A percentile compares a stretch with the other conserved stretches of the same genome.
phyloP scores from a whole-genome alignment of 2,113 vertebrate species.

The Craseonycteris thonglongyai region DNA sequence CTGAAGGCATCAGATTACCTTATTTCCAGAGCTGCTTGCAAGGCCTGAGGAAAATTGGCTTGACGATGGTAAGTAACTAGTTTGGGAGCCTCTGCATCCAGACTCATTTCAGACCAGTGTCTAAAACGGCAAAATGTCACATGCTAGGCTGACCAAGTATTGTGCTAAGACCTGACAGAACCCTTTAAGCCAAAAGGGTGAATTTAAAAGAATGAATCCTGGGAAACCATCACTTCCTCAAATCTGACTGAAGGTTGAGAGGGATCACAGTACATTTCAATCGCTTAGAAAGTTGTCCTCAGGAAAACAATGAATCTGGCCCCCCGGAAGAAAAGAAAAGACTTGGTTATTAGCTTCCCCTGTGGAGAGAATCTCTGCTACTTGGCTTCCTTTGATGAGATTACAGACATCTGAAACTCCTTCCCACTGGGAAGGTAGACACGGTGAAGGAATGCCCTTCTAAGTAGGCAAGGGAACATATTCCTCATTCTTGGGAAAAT shows the following conservation, averaged over 20 bases:
- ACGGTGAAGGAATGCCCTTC: slow-evolving; percentile 49
- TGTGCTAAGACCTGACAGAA: slow-evolving; percentile 24
- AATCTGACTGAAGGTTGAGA: slow-evolving; percentile 45
- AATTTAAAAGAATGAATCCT: slow-evolving; percentile 34
- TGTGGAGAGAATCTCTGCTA: slow-evolving; percentile 41
- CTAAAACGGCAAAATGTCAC: slow-evolving; percentile 41
- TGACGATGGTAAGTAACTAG: background rate
- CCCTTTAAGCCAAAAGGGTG: slow-evolving; percentile 38
- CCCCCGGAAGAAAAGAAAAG: slow-evolving; percentile 46
- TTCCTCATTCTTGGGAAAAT: slow-evolving; percentile 31
- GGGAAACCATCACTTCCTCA: slow-evolving; percentile 54
- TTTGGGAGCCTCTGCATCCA: background rate
- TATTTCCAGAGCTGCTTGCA: background rate
- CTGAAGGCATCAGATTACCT: background rate
- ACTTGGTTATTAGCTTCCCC: slow-evolving; percentile 32
- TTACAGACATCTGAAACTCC: slow-evolving; percentile 56
- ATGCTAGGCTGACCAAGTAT: background rate
- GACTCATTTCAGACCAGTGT: slow-evolving; percentile 3
- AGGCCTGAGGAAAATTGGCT: background rate
- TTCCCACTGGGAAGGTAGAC: slow-evolving; percentile 43
- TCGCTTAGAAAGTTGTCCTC: slow-evolving; percentile 34
- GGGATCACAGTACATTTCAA: slow-evolving; percentile 52
- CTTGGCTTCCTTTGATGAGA: slow-evolving; percentile 72
- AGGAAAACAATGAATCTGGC: slow-evolving; percentile 40
- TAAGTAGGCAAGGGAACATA: background rate